phyloP scores from a whole-genome alignment of 2,888 invertebrate species.

The Labia minor region DNA sequence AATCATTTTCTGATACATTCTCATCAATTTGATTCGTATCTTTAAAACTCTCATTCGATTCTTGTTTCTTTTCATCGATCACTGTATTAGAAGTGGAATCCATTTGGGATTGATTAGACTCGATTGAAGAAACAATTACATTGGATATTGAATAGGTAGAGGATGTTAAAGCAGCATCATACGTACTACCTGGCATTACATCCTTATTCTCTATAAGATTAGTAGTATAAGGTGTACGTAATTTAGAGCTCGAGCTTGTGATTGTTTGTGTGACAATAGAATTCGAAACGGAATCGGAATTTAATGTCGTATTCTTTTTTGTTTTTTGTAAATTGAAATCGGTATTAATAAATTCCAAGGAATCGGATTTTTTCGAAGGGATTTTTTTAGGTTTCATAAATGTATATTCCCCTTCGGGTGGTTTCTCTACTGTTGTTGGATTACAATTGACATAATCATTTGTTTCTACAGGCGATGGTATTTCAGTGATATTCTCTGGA shows the following conservation, averaged over 20 bases:
- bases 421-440: slow-evolving; percentile 26
- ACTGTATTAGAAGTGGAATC: not conserved
- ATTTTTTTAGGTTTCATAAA: slow-evolving; percentile 34
- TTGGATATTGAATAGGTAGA: not conserved
- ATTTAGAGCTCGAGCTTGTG: not conserved
- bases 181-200: too few relatives aligned
- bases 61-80: not conserved
- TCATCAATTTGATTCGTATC: not conserved
- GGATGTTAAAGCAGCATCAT: not conserved
- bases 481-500: slow-evolving; percentile 35
- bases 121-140: not conserved
- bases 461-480: slow-evolving; percentile 33
- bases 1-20: not conserved
- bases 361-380: slow-evolving; percentile 19
- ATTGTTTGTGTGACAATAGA: not conserved
- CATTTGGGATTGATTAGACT: not conserved
- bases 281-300: not conserved
- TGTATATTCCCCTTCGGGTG: slow-evolving; percentile 40
- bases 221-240: not conserved
- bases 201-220: too few relatives aligned
- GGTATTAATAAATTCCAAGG: not conserved
- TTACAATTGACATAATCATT: slow-evolving; percentile 36
- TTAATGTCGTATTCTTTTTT: not conserved
- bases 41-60: not conserved
- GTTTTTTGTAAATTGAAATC: not conserved